Base-by-base conservation (phyloP, 1,140 invertebrate genomes). In the Grapholita molesta region DNA sequence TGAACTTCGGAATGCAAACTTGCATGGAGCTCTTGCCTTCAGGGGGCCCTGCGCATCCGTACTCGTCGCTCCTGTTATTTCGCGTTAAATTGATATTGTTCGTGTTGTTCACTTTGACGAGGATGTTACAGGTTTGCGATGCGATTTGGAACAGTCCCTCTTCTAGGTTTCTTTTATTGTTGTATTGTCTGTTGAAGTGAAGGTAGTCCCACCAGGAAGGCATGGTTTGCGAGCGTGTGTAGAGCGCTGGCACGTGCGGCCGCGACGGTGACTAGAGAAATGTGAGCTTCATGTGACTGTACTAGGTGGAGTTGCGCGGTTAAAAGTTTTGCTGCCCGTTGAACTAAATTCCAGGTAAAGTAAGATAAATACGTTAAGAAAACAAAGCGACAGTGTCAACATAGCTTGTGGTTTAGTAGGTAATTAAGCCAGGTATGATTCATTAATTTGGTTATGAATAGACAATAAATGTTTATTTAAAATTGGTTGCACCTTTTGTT, bases 21-120 rank as follows among this genome's bases (percentile, higher is more conserved):
- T 86, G 86, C 85, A 86, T 88, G 11, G 84, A 87, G 77, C 82
- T 88, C 68, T 85, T 88, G 66, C 73, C 87, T 57, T 81, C 82
- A 67, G 89, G 89, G 2, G 89, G 89, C 6, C 88, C 85, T 7
- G 84, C 86, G 38, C 93, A 92, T 53, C 92, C 92, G 76, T 94
- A 94, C 68, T 94, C 93, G 69, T 95, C 93, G 77, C 94, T 95
- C 24, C 93, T 90, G 30, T 94, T 91, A 70, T 93, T 94, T 74
- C 94, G 93, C 66, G 94, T 94, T 80, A 94, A 94, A 73, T 94
- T 95, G 38, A 95, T 94, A 78, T 95, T 95, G 85, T 95, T 95
- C 52, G 94, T 95, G 76, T 95, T 95, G 82, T 95, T 95, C 35
- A 95, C 94, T 93, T 95, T 95, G 23, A 95, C 94, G 33, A 95